phyloP scores from a whole-genome alignment of 2,113 vertebrate genomes.

The Pteropus alecto region DNA sequence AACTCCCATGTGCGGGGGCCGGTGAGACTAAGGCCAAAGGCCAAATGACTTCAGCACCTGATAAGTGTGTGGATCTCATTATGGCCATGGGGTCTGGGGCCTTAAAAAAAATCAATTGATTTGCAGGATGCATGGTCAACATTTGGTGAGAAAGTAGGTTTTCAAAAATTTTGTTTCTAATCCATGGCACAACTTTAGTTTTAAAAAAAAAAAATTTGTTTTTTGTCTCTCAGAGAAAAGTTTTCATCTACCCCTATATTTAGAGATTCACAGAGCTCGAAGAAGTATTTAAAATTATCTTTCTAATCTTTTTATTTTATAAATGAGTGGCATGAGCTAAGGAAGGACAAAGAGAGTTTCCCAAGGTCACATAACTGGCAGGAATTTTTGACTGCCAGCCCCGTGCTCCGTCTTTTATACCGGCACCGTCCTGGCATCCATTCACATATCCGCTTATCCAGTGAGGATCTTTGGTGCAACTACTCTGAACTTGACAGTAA shows the following conservation, averaged over 20 bases:
- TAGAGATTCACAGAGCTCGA: not conserved
- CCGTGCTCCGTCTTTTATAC: not conserved
- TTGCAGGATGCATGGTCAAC: not conserved
- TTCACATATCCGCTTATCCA: not conserved
- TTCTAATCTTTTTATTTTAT: not conserved
- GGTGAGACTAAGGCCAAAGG: slow-evolving; percentile 65
- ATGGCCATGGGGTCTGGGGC: not conserved
- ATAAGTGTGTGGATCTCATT: slow-evolving; percentile 70
- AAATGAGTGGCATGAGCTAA: not conserved
- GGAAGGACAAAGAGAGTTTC: not conserved
- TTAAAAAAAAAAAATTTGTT: not conserved
- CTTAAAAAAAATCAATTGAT: not conserved
- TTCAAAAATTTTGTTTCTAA: slow-evolving; percentile 29
- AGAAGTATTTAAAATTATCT: not conserved
- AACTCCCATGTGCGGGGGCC: slow-evolving; percentile 31
- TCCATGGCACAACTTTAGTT: not conserved
- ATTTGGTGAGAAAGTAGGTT: slow-evolving; percentile 38
- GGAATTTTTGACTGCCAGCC: too few species aligned
- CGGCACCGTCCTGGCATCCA: fast-evolving
- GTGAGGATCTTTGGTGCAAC: not conserved
- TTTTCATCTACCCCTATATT: not conserved
- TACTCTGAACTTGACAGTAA: not conserved
- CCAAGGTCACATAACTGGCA: not conserved
- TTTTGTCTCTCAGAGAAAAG: not conserved
- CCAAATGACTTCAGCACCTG: slow-evolving; percentile 59